Base-by-base conservation (phyloP, 1,140 invertebrate species). In the Sitodiplosis mosellana region DNA sequence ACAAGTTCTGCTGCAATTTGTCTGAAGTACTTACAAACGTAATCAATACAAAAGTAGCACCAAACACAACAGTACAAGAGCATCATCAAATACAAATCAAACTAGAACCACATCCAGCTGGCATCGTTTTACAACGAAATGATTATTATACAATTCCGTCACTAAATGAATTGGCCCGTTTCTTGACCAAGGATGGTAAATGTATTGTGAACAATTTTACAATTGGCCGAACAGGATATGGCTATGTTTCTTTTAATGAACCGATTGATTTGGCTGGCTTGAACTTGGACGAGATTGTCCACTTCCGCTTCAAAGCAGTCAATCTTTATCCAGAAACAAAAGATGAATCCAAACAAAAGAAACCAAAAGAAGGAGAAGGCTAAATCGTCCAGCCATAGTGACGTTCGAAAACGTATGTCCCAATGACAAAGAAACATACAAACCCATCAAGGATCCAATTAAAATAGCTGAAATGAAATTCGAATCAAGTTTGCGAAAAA, bases 391-490 rank as follows among this genome's bases (percentile, higher is more conserved):
- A 33, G 94, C 95, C 2, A 81, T 94, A 63, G 83, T 91, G 1
- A 95, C 90, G 0, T 64, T 99, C 33, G 89, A 97, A 62, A 73
- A 85, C 54, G 88, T 99, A 2, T 99, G 89, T 87, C 94, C 95
- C 0, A 67, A 78, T 15, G 87, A 95, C 63, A 94, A 93, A 68
- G 78, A 78, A 2, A 77, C 78, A 21, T 77, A 81, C 18, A 69
- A 79, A 48, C 75, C 81, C 1, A 87, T 98, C 20, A 90, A 80
- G 44, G 83, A 88, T 61, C 74, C 83, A 0, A 72, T 82, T 19
- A 74, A 83, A 53, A 61, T 97, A 1, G 61, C 73, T 6, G 72
- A 75, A 36, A 84, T 95, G 76, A 81, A 88, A 56, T 99, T 91
- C 68, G 78, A 88, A 56, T 81, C 78, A 14, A 90, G 87, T 59